Base-by-base conservation (phyloP, 92 coral and sea anemone species). In the Metridium senile region DNA sequence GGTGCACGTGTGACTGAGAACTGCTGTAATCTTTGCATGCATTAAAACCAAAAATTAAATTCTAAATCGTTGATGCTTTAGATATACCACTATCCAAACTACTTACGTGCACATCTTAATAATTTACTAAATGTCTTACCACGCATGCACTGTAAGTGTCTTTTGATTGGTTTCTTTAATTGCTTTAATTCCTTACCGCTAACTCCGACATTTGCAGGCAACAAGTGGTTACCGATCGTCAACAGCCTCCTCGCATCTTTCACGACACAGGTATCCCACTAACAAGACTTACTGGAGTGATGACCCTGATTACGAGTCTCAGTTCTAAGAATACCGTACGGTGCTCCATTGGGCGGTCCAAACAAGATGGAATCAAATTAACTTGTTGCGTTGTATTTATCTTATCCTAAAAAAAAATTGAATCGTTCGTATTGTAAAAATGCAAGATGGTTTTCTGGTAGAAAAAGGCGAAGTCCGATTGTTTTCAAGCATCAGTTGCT, bases 221-320 rank as follows among this genome's bases (percentile, higher is more conserved):
- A 84, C 93, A 67, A 89, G 93, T 81, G 97, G 97, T 30, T 92
- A 92, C 83, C 91, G 97, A 26, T 89, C 89, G 53, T 80, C 96
- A 18, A 77, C 92, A 69, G 87, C 92, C 22, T 87, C 91, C 68
- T 84, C 93, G 49, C 93, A 89, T 34, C 75, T 82, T 73, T 74
- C 93, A 30, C 88, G 89, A 67, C 97, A 89, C 56, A 78, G 89
- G 70, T 65, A 51, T 35, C 63, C 79, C 63, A 26, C 72, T 54
- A 88, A 72, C 86, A 82, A 71, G 81, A 75, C 86, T 31, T 89
- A 85, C 82, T 92, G 93, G 97, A 92, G 97, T 62, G 97, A 92
- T 59, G 97, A 92, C 39, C 89, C 93, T 18, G 93, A 88, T 62
- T 80, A 85, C 49, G 97, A 92, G 82, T 92, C 97, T 27, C 97